phyloP scores from a whole-genome alignment of 2,797 vertebrate genomes.

The Rhinichthys osculus region DNA sequence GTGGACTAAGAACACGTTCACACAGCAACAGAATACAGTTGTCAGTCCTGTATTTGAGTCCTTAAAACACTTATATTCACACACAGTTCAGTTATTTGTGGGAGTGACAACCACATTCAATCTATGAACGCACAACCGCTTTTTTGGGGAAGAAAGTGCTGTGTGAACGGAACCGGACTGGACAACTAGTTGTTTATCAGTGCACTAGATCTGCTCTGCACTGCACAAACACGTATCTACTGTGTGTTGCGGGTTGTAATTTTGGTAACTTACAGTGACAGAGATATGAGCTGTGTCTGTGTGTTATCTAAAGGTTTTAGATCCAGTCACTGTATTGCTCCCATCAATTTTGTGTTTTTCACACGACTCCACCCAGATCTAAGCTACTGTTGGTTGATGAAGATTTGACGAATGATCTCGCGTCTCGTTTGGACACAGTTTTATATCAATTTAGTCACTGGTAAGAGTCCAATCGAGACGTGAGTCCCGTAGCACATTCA shows the following conservation, averaged over 20 bases:
- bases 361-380: not conserved
- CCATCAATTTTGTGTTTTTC: not conserved
- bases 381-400: too few relatives aligned
- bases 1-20: conserved; percentile 71
- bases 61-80: not conserved
- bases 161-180: not conserved
- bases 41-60: not conserved
- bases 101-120: not conserved
- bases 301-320: not conserved
- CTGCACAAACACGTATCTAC: not conserved
- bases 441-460: not conserved
- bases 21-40: not conserved
- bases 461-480: not conserved
- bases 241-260: not conserved
- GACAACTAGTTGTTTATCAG: not conserved
- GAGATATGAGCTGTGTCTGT: not conserved
- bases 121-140: not conserved
- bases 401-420: not conserved
- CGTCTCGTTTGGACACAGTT: not conserved
- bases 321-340: not conserved
- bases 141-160: not conserved
- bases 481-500: not conserved
- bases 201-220: not conserved
- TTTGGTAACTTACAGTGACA: not conserved
- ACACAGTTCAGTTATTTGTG: not conserved